These are phyloP conservation scores for Bombus breviceps DNA, from an alignment of 1,140 invertebrate genomes.

Conservation along the genomic window DNA sequence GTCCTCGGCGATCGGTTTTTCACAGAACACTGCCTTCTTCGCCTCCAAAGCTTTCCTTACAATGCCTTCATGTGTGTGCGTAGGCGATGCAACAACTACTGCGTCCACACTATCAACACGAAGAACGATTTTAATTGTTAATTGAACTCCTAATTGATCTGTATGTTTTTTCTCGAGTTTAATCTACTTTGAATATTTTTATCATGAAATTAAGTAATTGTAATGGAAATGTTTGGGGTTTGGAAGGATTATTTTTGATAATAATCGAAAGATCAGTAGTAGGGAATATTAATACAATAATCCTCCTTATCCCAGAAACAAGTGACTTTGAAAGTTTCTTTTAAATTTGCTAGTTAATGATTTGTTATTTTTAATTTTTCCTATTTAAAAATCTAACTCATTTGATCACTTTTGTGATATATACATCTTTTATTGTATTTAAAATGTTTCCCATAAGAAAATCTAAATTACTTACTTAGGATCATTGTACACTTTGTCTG, in stretches of 20 bases:
- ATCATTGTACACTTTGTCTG: conserved; percentile 83
- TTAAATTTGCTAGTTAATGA: no score
- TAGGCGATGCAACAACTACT: conserved; percentile 85
- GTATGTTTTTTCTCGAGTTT: background rate
- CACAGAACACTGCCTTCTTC: conserved; percentile 87
- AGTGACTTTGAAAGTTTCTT: background rate
- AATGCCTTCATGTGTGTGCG: conserved; percentile 85
- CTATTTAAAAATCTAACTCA: no score
- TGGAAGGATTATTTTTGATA: background rate
- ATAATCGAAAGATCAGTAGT: background rate
- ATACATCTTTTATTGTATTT: background rate
- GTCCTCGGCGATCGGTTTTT: conserved; percentile 87
- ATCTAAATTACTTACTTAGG: conserved; percentile 79
- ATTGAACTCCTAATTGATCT: background rate
- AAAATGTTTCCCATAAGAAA: background rate
- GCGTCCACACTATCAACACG: conserved; percentile 82
- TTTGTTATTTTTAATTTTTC: no score
- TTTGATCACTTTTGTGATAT: no score
- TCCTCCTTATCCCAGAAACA: background rate
- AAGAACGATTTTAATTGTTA: conserved; percentile 41
- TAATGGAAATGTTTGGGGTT: background rate
- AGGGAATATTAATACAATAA: background rate
- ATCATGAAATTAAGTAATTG: background rate
- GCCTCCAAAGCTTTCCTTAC: conserved; percentile 84
- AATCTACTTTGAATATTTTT: background rate